Evolutionary conservation across 2,888 invertebrate genomes (phyloP).

Genomic region (Ectemnius cavifrons): DNA sequence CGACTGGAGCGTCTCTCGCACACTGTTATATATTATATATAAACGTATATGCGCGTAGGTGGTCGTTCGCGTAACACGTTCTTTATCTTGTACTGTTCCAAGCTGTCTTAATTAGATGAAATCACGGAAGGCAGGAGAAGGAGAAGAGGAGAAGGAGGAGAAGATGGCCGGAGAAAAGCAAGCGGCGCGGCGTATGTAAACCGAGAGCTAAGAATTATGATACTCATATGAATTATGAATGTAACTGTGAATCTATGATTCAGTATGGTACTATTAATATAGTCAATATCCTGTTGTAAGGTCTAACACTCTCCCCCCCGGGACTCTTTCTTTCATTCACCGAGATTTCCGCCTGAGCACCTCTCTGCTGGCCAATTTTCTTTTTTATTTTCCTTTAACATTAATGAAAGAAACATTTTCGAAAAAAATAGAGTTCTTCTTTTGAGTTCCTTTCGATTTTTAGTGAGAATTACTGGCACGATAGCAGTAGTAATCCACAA

Average conservation of each 20-base stretch:
- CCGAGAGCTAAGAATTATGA: constrained; percentile 60
- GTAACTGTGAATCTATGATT: constrained; percentile 60
- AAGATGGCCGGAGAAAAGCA: constrained; percentile 10
- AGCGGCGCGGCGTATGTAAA: constrained; percentile 59
- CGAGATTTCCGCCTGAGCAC: no score
- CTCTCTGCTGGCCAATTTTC: no score
- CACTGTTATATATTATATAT: constrained; percentile 24
- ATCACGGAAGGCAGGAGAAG: constrained; percentile 34
- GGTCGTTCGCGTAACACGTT: constrained; percentile 62
- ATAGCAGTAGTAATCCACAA: no score
- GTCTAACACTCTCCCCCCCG: constrained; percentile 48
- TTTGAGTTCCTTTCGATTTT: no score
- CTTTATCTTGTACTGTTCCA: constrained; percentile 70
- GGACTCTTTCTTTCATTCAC: constrained; percentile 31
- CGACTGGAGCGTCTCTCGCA: no score
- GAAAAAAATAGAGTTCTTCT: no score
- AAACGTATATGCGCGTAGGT: constrained; percentile 38
- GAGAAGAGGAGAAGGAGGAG: no score
- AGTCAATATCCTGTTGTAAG: constrained; percentile 59
- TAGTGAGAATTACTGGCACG: no score
- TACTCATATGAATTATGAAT: constrained; percentile 64
- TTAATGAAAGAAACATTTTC: no score
- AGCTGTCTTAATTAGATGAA: constrained; percentile 70
- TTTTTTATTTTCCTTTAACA: no score
- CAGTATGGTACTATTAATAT: constrained; percentile 63